Percentiles rank a stretch among this genome's conserved stretches.
Conservation (phyloP, 2,113 vertebrate genomes). For the Danionella cerebrum region DNA sequence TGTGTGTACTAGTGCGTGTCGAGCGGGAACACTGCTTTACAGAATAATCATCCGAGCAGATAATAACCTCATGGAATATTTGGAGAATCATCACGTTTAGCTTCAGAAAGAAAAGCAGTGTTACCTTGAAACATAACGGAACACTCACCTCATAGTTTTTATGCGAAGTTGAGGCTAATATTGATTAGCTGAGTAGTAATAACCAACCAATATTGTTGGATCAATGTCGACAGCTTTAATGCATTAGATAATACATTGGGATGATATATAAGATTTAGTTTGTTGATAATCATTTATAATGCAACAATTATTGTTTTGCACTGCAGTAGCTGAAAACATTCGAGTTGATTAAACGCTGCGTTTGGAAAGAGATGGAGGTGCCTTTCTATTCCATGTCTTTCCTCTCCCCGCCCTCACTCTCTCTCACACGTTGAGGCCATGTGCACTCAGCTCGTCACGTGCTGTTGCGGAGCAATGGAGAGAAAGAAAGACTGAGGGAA, state of each 20-base stretch:
- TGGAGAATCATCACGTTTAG: neutral
- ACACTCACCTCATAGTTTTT: too few relatives aligned
- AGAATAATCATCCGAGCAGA: neutral
- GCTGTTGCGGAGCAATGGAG: slow-evolving; percentile 61
- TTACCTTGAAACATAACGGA: neutral
- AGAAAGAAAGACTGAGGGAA: slow-evolving; percentile 41
- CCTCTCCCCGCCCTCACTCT: slow-evolving; percentile 43
- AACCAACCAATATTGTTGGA: too few relatives aligned
- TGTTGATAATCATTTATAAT: too few relatives aligned
- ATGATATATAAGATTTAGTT: too few relatives aligned
- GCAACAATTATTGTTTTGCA: neutral
- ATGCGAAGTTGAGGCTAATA: too few relatives aligned
- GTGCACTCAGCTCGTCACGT: slow-evolving; percentile 67
- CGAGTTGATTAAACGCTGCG: neutral
- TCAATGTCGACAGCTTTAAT: too few relatives aligned
- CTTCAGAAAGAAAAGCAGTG: neutral
- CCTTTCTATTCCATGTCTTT: slow-evolving; percentile 44
- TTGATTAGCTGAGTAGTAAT: too few relatives aligned
- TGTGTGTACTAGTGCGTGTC: neutral
- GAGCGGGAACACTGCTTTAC: neutral
- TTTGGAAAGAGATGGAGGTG: slow-evolving; percentile 12
- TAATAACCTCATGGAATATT: neutral
- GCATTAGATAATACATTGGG: too few relatives aligned
- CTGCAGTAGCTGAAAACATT: too few relatives aligned
- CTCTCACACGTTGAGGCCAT: slow-evolving; percentile 68